Conservation (phyloP, 1,140 invertebrate species). For the Solen grandis region DNA sequence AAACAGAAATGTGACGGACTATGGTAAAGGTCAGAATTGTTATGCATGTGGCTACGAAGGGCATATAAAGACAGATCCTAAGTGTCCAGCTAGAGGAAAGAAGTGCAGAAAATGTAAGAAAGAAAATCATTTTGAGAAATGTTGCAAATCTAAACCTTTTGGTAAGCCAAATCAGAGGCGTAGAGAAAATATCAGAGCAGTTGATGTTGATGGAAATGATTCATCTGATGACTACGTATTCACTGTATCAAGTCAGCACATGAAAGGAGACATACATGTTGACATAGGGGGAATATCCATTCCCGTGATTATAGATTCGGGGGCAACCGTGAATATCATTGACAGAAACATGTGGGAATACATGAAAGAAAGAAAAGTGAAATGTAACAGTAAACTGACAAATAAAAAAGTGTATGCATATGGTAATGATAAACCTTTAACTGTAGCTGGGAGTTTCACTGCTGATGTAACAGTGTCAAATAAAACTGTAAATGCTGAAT, state of each 20-base stretch:
- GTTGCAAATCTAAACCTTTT: too few species aligned
- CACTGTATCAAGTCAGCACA: not conserved
- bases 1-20: too few species aligned
- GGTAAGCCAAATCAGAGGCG: not conserved
- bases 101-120: too few species aligned
- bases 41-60: conserved; percentile 32
- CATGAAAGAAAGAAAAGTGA: conserved; percentile 15
- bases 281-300: conserved; percentile 29
- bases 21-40: too few species aligned
- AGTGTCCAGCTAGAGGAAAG: too few species aligned
- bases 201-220: too few species aligned
- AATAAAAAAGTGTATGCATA: conserved; percentile 44
- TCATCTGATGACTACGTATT: not conserved
- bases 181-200: too few species aligned
- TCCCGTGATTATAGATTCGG: conserved; percentile 47
- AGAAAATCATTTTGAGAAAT: too few species aligned
- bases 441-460: conserved; percentile 34
- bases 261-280: not conserved
- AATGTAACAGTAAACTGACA: not conserved
- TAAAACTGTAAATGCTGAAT: conserved; percentile 3
- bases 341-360: conserved; percentile 29
- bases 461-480: conserved; percentile 10
- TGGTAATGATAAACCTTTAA: conserved; percentile 38
- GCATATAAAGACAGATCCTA: too few species aligned
- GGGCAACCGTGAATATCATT: conserved; percentile 48